Base-by-base conservation (phyloP, 2,888 invertebrate species). In the Drosophila falleni region DNA sequence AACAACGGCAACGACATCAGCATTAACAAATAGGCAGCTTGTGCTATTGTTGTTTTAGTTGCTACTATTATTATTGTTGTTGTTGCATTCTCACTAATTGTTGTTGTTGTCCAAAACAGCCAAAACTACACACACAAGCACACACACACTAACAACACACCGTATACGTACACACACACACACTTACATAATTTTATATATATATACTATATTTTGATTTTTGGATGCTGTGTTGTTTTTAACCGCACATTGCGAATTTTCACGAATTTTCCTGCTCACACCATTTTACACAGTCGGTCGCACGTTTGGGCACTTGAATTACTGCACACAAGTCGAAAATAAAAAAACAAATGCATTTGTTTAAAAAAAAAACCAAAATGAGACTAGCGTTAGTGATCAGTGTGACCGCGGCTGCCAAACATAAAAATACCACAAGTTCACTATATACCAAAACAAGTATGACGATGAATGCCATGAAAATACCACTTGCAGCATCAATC, bases 341-440 rank as follows among this genome's bases (percentile, higher is more conserved):
- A 85, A 86, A 83, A 80, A 81, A 83, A 82, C 78, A 82, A 86
- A 83, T 74, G 74, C 81, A 83, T 83, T 79, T 81, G 87, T 84
- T 81, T 81, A 82, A 81, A 82, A 85, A 80, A 85, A 81, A 85
- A 81, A 81, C 77, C 74, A 80, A 79, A 79, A 77, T 79, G 79
- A 78, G 74, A 79, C 74, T 79, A 69, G 80, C 80, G 76, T 70
- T 19, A 19, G 19, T 78, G 56, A 15, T 26, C 44, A 72, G 61
- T 71, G 71, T 75, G 62, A 76, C 76, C 67, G 76, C 11, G 3
- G 9, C 42, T 11, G 10, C 1, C 3, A n/a, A 39, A 33, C 39
- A 33, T 3, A 5, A 47, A 76, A 76, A 71, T 56, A 31, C 41
- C 0, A 4, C 9, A 16, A 49, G 0, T 1, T 0, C 2, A 16